Evolutionary conservation across 2,113 vertebrate species (phyloP).

Genomic region (Rafetus swinhoei): DNA sequence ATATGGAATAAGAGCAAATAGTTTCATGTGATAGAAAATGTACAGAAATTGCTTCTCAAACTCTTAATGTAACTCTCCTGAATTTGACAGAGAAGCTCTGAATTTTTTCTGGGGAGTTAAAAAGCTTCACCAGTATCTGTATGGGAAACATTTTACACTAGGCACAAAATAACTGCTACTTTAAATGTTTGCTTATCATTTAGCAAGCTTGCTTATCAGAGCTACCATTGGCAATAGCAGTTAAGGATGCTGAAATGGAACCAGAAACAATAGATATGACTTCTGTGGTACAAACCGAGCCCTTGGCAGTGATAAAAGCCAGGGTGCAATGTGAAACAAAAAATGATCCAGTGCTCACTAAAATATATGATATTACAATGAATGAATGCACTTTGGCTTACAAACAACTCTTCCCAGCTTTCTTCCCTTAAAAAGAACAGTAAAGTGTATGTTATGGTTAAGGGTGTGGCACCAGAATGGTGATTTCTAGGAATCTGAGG

Average conservation of each 20-base stretch:
- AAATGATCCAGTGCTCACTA: rapidly evolving
- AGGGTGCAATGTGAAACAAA: rapidly evolving
- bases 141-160: background rate
- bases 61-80: background rate
- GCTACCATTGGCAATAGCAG: background rate
- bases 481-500: rapidly evolving
- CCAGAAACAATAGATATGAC: background rate
- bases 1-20: background rate
- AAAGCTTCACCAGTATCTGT: background rate
- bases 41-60: background rate
- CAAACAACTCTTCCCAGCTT: rapidly evolving
- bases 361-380: rapidly evolving
- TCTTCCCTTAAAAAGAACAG: background rate
- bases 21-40: background rate
- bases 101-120: background rate
- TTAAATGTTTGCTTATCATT: background rate
- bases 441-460: background rate
- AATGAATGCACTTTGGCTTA: rapidly evolving
- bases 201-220: background rate
- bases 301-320: background rate
- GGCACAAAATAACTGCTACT: background rate
- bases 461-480: background rate
- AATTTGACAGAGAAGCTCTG: background rate
- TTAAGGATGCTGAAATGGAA: background rate
- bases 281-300: background rate